A percentile compares a stretch with the other conserved stretches of the same genome.
These are phyloP conservation scores for Pseudococcus viburni DNA, from an alignment of 2,888 invertebrate species.

Conservation along the genomic window DNA sequence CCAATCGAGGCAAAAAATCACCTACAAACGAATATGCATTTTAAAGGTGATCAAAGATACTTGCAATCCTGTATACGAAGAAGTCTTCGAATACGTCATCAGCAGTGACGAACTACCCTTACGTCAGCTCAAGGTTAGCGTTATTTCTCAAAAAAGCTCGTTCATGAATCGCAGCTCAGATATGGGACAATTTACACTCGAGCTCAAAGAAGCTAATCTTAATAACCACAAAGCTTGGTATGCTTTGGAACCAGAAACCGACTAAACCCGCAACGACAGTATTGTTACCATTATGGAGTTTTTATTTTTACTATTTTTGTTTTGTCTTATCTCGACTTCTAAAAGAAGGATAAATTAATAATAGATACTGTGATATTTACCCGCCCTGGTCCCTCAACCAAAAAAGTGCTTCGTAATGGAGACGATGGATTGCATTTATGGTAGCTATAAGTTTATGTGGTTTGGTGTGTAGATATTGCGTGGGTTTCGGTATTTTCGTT, in stretches of 20 bases:
- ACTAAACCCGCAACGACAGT: neutral
- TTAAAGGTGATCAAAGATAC: constrained; percentile 84
- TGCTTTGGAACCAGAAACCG: constrained; percentile 55
- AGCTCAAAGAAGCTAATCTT: constrained; percentile 42
- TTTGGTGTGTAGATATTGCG: neutral
- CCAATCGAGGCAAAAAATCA: neutral
- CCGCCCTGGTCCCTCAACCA: neutral
- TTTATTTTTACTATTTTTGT: constrained; percentile 8
- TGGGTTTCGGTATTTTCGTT: neutral
- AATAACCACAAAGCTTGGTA: constrained; percentile 59
- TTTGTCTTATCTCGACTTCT: constrained; percentile 6
- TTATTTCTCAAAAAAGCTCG: constrained; percentile 88
- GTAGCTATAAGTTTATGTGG: neutral
- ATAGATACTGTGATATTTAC: constrained; percentile 34
- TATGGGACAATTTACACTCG: constrained; percentile 57
- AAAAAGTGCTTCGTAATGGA: constrained; percentile 11
- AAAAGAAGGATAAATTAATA: constrained; percentile 22
- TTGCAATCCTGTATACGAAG: constrained; percentile 92
- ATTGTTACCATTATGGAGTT: neutral
- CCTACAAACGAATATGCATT: neutral
- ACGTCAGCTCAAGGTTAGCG: constrained; percentile 86
- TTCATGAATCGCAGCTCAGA: constrained; percentile 51
- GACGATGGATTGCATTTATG: neutral
- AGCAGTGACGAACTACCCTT: constrained; percentile 85
- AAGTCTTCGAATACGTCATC: constrained; percentile 90